phyloP scores from a whole-genome alignment of 2,113 vertebrate species.

The Butorides virescens region DNA sequence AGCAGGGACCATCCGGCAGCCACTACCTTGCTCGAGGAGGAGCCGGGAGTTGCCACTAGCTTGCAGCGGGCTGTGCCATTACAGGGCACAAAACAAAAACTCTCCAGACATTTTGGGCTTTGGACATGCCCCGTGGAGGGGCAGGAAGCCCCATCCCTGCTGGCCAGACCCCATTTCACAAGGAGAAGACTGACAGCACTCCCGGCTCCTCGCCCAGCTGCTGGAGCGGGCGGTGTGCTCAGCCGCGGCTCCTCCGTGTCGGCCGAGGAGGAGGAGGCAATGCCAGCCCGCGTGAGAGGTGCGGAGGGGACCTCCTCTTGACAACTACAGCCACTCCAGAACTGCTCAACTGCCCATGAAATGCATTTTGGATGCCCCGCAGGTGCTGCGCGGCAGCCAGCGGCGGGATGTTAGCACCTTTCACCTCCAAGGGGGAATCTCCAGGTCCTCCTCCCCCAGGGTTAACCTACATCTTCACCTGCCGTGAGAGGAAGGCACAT shows the following conservation, averaged over 20 bases:
- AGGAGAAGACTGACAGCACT: background rate
- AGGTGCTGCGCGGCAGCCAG: fast-evolving
- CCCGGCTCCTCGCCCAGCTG: fast-evolving
- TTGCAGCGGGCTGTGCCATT: background rate
- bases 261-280: fast-evolving
- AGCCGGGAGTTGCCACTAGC: background rate
- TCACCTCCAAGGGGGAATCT: background rate
- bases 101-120: background rate
- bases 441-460: background rate
- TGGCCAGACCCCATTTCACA: background rate
- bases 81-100: background rate
- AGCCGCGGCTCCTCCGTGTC: fast-evolving
- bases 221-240: background rate
- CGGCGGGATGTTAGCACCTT: background rate
- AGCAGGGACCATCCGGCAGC: background rate
- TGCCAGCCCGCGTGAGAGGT: fast-evolving
- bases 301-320: background rate
- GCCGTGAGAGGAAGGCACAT: background rate
- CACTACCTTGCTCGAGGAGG: background rate
- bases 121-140: background rate
- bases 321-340: background rate
- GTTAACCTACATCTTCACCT: background rate
- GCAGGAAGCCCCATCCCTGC: background rate
- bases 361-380: background rate
- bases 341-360: background rate